phyloP scores from a whole-genome alignment of 2,113 vertebrate species.

The Campylorhamphus procurvoides region DNA sequence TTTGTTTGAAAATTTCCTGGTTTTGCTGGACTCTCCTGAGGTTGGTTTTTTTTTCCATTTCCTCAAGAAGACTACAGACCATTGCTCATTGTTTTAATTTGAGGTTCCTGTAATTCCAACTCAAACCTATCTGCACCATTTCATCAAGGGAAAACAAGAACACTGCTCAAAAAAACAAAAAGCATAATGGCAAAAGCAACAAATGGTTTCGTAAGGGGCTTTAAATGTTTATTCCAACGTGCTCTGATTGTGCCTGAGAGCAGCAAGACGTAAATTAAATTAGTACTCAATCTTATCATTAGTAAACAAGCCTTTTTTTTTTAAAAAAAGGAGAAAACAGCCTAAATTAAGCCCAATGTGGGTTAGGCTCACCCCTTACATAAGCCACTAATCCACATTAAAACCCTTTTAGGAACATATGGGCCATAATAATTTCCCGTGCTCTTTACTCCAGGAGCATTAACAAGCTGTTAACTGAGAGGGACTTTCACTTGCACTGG shows the following conservation, averaged over 20 bases:
- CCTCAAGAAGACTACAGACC: not conserved
- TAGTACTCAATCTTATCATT: constrained; percentile 43
- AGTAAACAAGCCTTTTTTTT: constrained; percentile 7
- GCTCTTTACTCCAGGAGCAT: not conserved
- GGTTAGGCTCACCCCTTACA: not conserved
- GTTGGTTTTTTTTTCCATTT: not conserved
- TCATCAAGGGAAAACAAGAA: constrained; percentile 28
- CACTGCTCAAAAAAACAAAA: not conserved
- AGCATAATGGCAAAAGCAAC: not conserved
- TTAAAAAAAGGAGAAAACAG: not conserved
- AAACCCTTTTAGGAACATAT: constrained; percentile 59
- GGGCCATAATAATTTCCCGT: constrained; percentile 24
- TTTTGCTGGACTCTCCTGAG: not conserved
- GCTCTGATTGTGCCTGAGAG: constrained; percentile 7
- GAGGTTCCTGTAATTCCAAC: constrained; percentile 54
- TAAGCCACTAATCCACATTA: constrained; percentile 60
- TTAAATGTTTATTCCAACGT: constrained; percentile 9
- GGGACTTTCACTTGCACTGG: not conserved
- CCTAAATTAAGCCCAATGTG: constrained; percentile 46
- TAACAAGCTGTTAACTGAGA: constrained; percentile 39
- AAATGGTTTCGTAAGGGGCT: constrained; percentile 15
- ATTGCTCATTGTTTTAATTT: constrained; percentile 56
- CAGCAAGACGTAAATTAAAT: constrained; percentile 58
- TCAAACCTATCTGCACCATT: constrained; percentile 48
- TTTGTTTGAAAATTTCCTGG: not conserved